Evolutionary conservation across 2,888 invertebrate species (phyloP).

Genomic region (Acheta domesticus): DNA sequence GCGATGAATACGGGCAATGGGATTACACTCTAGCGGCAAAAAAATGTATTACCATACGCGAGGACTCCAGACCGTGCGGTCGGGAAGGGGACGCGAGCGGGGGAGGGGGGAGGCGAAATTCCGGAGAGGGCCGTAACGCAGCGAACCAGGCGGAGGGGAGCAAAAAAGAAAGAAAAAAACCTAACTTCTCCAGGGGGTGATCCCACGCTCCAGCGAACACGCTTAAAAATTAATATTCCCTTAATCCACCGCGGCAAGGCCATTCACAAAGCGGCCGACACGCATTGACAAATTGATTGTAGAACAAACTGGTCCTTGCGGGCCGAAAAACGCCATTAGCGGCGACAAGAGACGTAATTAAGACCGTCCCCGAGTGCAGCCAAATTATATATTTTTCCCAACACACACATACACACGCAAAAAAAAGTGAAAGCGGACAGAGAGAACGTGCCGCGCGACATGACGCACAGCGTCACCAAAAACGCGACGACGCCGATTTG

Average conservation of each 20-base stretch:
- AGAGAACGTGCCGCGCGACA: background rate
- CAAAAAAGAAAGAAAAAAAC: too few species aligned
- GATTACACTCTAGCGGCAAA: slow-evolving; percentile 1
- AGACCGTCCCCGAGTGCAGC: background rate
- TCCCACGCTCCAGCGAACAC: too few species aligned
- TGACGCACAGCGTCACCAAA: slow-evolving; percentile 18
- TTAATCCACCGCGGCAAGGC: background rate
- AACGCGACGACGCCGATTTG: background rate
- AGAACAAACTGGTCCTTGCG: background rate
- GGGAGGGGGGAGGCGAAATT: background rate
- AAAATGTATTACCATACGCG: background rate
- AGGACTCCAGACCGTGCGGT: background rate
- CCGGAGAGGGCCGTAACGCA: too few species aligned
- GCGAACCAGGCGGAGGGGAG: too few species aligned
- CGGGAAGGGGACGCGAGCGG: background rate
- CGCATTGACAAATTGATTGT: slow-evolving; percentile 6
- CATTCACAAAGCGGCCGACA: background rate
- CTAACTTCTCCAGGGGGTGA: too few species aligned
- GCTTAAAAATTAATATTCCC: slow-evolving; percentile 1
- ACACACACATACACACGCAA: too few species aligned
- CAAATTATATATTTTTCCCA: background rate
- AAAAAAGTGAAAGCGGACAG: background rate
- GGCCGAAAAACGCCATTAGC: background rate
- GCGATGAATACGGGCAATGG: slow-evolving; percentile 8
- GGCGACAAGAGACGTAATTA: slow-evolving; percentile 9